phyloP scores from a whole-genome alignment of 1,140 invertebrate species.

The Ridgeia piscesae region DNA sequence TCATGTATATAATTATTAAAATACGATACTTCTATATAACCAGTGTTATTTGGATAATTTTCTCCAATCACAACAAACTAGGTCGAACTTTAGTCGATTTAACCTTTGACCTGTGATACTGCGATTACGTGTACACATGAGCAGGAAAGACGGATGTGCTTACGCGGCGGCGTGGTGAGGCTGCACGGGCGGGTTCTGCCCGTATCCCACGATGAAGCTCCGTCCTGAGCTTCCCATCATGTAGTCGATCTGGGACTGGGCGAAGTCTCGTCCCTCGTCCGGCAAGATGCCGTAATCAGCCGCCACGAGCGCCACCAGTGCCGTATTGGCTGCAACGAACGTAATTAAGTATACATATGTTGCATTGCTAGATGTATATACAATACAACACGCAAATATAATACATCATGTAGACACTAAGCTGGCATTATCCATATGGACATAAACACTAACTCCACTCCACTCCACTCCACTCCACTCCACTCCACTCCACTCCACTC shows the following conservation, averaged over 20 bases:
- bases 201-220: conserved; percentile 69
- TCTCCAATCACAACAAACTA: too few relatives aligned
- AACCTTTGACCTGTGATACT: too few relatives aligned
- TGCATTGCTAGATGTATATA: background rate
- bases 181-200: conserved; percentile 62
- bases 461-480: too few relatives aligned
- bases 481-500: too few relatives aligned
- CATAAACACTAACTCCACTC: too few relatives aligned
- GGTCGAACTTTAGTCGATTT: too few relatives aligned
- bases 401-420: too few relatives aligned
- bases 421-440: too few relatives aligned
- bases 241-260: conserved; percentile 67
- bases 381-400: background rate
- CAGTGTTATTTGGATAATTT: too few relatives aligned
- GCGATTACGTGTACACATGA: background rate
- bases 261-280: conserved; percentile 60
- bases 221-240: conserved; percentile 65
- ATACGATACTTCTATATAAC: too few relatives aligned
- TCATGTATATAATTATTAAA: too few relatives aligned
- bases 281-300: conserved; percentile 40
- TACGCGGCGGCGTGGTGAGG: conserved; percentile 48
- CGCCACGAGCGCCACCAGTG: conserved; percentile 45
- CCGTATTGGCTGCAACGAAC: conserved; percentile 45
- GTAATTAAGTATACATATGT: background rate
- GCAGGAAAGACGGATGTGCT: background rate